A percentile compares a stretch with the other conserved stretches of the same genome.
Evolutionary conservation across 2,888 invertebrate species (phyloP).

Genomic region (Chesias legatella): DNA sequence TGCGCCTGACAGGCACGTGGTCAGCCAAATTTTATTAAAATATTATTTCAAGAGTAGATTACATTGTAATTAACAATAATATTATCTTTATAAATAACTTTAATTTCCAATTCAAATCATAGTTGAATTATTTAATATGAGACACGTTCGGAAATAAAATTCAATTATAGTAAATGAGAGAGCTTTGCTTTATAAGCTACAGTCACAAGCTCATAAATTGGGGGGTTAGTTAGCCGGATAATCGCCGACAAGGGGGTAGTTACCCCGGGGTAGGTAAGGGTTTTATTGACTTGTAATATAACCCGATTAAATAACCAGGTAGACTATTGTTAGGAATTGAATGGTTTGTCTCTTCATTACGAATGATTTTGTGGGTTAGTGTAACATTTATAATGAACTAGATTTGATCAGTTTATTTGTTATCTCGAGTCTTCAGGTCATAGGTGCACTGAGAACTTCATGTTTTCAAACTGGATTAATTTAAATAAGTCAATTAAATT

Average conservation of each 20-base stretch:
- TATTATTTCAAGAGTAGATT: no score
- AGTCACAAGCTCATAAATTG: slow-evolving; percentile 24
- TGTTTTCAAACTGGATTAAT: no score
- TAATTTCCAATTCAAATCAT: no score
- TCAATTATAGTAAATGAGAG: neutral
- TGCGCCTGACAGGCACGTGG: no score
- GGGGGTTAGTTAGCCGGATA: slow-evolving; percentile 15
- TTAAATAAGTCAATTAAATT: no score
- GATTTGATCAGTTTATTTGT: slow-evolving; percentile 20
- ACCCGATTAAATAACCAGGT: slow-evolving; percentile 21
- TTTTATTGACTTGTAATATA: slow-evolving; percentile 24
- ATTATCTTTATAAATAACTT: no score
- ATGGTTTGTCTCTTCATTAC: neutral
- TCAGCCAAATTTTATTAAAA: no score
- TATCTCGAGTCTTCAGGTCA: slow-evolving; percentile 13
- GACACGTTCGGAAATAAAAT: neutral
- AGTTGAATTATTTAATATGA: no score
- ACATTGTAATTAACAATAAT: no score
- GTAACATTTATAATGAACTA: neutral
- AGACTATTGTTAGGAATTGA: neutral
- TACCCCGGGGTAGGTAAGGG: slow-evolving; percentile 15
- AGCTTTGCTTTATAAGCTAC: neutral
- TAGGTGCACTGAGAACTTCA: no score
- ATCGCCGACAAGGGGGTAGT: slow-evolving; percentile 23
- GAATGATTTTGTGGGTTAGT: no score